These are phyloP conservation scores for Drosophila stalkeri DNA, from an alignment of 2,888 invertebrate genomes.

Conservation along the genomic window DNA sequence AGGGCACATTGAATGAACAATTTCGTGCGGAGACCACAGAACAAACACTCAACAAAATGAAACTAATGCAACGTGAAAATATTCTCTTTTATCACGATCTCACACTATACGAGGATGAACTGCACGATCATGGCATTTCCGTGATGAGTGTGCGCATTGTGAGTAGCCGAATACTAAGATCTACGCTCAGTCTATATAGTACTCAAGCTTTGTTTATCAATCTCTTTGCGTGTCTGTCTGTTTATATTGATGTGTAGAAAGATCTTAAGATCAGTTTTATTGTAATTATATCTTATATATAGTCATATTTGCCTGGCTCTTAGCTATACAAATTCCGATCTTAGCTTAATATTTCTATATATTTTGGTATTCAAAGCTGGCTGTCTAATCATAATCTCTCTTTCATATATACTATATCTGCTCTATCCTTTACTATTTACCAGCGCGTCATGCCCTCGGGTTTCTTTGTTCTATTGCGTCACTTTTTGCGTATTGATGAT, in stretches of 20 bases:
- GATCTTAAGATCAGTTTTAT: neutral
- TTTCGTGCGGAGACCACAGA: constrained; percentile 88
- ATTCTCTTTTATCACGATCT: constrained; percentile 98
- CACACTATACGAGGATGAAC: constrained; percentile 98
- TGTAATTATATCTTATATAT: neutral
- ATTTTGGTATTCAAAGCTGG: neutral
- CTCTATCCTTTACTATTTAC: constrained; percentile 63
- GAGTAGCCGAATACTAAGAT: constrained; percentile 83
- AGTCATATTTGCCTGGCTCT: neutral
- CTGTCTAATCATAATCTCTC: neutral
- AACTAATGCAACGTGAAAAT: constrained; percentile 94
- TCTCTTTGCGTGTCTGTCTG: neutral
- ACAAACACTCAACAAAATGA: constrained; percentile 93
- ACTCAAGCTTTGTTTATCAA: neutral
- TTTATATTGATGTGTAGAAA: neutral
- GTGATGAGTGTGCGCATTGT: constrained; percentile 97
- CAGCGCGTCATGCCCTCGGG: constrained; percentile 98
- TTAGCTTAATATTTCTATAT: too few species aligned
- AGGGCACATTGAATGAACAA: constrained; percentile 90
- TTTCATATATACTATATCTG: neutral
- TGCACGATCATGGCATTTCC: constrained; percentile 98
- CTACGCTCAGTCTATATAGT: neutral
- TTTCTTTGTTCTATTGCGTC: constrained; percentile 95
- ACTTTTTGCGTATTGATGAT: constrained; percentile 97
- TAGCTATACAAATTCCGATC: neutral